Evolutionary conservation across 1,140 invertebrate species (phyloP), one percentile per base, ranked within the genome.

Genomic region (Episyrphus balteatus): DNA sequence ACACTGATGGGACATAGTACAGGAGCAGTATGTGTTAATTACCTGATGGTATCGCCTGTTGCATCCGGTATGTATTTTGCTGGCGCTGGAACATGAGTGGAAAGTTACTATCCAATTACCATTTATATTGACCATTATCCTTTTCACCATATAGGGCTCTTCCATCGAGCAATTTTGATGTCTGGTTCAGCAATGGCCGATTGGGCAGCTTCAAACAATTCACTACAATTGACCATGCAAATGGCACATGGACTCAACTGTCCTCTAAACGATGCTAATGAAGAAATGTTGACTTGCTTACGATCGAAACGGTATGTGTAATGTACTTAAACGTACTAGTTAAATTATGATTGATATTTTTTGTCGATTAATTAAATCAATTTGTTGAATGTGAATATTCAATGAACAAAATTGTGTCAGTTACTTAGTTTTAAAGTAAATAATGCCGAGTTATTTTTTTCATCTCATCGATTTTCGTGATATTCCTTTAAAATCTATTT

Each of bases 1-100:
- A 98, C 94, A 0, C 62, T 98, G 13, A 83, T 97, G 71, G 93
- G 93, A 0, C 92, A 97, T 61, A 91, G 88, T 39, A 93, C 90
- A 1, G 94, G 94, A 0, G 92, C 92, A 0, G 88, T 88, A 30
- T 91, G 89, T 59, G 85, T 91, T 44, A 93, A 90, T 71, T 81
- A 91, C 48, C 73, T 95, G 34, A 84, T 91, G 73, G 75, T 92
- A 14, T 92, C 90, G 40, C 89, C 88, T 1, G 82, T 90, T 33
- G 76, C 78, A 46, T 77, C 76, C 55, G 80, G 81, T 82, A 69
- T 64, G 59, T 55, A 37, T 17, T 32, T n/a, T 13, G 49, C 53
- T 42, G 47, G 47, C 46, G 33, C 11, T 5, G 3, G 6, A 5
- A 14, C 3, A 14, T 37, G 36, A n/a, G 36, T 37, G 3, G 15